These are phyloP conservation scores for Notolepis coatsorum DNA, from an alignment of 2,797 vertebrate species.

Conservation along the genomic window DNA sequence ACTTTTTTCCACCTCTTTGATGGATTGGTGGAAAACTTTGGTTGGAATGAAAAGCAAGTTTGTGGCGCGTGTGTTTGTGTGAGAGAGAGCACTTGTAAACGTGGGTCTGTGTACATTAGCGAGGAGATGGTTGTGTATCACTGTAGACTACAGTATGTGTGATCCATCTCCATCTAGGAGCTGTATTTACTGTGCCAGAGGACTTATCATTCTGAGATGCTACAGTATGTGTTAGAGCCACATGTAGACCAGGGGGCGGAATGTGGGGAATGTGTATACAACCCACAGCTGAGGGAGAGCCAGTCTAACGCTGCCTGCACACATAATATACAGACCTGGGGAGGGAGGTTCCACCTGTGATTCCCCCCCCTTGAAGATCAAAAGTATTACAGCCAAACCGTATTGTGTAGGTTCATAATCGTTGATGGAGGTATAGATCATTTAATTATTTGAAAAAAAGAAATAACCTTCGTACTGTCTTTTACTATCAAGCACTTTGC, in stretches of 20 bases:
- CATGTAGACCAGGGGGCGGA: background rate
- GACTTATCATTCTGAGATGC: constrained; percentile 17
- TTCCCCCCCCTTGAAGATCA: too few relatives aligned
- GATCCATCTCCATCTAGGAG: constrained; percentile 18
- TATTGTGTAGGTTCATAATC: too few relatives aligned
- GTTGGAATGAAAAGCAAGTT: background rate
- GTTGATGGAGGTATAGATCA: too few relatives aligned
- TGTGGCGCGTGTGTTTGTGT: background rate
- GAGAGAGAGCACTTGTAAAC: background rate
- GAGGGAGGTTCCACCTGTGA: background rate
- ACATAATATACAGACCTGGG: background rate
- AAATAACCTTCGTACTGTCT: too few relatives aligned
- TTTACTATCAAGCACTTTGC: too few relatives aligned
- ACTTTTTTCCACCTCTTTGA: background rate
- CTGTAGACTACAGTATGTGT: background rate
- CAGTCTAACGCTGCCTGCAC: background rate
- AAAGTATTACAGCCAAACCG: too few relatives aligned
- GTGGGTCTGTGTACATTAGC: background rate
- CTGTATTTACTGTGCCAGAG: constrained; percentile 24
- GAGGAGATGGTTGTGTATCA: background rate
- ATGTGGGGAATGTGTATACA: constrained; percentile 17
- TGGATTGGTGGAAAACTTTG: background rate
- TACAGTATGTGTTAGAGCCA: background rate
- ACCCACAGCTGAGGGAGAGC: constrained; percentile 12
- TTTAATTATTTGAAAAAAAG: too few relatives aligned